Base-by-base conservation (phyloP, 2,113 vertebrate genomes). In the Barbus barbus region DNA sequence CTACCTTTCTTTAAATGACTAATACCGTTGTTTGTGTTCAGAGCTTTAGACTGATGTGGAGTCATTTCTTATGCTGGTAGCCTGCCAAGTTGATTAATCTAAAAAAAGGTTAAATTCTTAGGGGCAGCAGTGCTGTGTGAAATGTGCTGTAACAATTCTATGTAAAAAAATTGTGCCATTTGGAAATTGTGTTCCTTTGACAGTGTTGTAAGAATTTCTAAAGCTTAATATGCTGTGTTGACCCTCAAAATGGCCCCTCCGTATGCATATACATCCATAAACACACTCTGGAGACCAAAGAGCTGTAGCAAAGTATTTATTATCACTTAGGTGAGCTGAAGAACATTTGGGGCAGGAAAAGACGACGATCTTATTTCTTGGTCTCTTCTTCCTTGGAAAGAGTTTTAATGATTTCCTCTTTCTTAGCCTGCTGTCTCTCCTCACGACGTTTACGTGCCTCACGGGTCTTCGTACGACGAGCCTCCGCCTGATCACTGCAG, bases 361-460 rank as follows among this genome's bases (percentile, higher is more conserved):
- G 26, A 18, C 31, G 36, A 48, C 12, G 53, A 0, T 3, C 77
- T 95, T 87, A 98, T 91, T 98, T 99, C 94, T 98, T 97, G 84
- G 95, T 94, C 92, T 98, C 97, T 51, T 99, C 97, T 92, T 99
- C 97, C 93, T 98, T 98, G 84, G 97, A 96, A 51, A 98, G 88
- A 85, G 93, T 97, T 93, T 99, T 99, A 88, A 98, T 97, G 91
- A 99, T 95, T 90, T 99, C 98, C 84, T 99, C 98, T 89, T 98
- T 99, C 94, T 99, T 99, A 93, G 97, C 97, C 87, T 94, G 95
- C 86, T 97, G 95, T 33, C 98, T 95, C 81, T 99, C 98, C 88
- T 99, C 98, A 1, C 98, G 93, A 36, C 97, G 96, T 91, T 98
- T 99, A 12, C 98, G 95, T 0, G 98, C 98, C 93, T 99, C 98